Evolutionary conservation across 1,140 invertebrate species (phyloP), one percentile per base, ranked within the genome.

Genomic region (Saccostrea glomerata): DNA sequence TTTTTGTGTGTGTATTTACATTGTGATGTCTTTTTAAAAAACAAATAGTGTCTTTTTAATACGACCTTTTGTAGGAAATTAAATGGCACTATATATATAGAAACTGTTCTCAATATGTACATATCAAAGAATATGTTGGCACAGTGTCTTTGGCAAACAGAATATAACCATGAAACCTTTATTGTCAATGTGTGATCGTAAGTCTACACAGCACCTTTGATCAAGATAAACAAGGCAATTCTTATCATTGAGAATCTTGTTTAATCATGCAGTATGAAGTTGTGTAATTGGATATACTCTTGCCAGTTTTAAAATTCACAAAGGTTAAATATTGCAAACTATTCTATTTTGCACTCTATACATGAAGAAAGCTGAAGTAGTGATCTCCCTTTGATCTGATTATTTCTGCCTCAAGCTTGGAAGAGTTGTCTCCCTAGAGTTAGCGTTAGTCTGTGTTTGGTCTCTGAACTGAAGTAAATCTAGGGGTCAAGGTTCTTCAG

Each of bases 231-330:
- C 9, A 15, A 25, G 12, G 58, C 23, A 73, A 4, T 15, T 60
- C 13, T 60, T 63, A 63, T 63, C 58, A 0, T 2, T 63, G 58
- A 6, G 6, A 17, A 20, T 77, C 25, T 30, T 77, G 70, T 77
- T 77, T 77, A 77, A 36, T 77, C 70, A 30, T 13, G 70, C 7
- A 15, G 25, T 36, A 30, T 77, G 30, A 25, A 77, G 70, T 77
- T 77, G 70, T 77, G 70, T 77, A 77, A 77, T 77, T 0, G 58
- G 70, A 36, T 17, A 77, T 36, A 30, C 25, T 77, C 60, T 66
- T 77, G 23, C 25, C 70, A 77, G 30, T 12, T 36, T 77, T 36
- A 3, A 77, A 77, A 25, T 77, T 77, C 70, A 36, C 12, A 15
- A 40, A 36, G 70, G 9, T 40, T 25, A 77, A 77, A 77, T 40